These are phyloP conservation scores for Castor canadensis DNA, from an alignment of 2,113 vertebrate genomes.

Conservation along the genomic window DNA sequence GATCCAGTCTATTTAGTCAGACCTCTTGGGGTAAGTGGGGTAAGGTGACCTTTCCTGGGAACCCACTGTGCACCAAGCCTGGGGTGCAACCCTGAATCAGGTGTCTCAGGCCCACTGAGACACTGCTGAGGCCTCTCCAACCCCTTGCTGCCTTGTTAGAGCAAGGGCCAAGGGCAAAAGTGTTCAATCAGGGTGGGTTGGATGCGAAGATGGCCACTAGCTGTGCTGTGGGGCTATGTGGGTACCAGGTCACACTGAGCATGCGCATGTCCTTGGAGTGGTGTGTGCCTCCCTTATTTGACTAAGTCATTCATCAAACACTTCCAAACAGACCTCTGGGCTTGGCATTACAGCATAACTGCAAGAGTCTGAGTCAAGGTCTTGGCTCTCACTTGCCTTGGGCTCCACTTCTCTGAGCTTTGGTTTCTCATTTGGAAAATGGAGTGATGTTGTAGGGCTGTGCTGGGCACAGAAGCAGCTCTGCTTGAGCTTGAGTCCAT, in stretches of 20 bases:
- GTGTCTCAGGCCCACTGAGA: background rate
- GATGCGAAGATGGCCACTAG: background rate
- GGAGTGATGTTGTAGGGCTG: background rate
- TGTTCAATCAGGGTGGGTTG: rapidly evolving
- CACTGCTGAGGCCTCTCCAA: background rate
- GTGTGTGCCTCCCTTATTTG: background rate
- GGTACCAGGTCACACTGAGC: background rate
- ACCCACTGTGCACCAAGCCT: background rate
- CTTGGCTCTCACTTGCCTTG: background rate
- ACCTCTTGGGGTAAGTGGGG: background rate
- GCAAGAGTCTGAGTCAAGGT: background rate
- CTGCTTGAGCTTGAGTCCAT: too few species aligned
- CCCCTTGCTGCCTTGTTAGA: background rate
- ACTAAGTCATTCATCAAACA: background rate
- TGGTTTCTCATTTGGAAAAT: background rate
- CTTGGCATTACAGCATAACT: background rate
- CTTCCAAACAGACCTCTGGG: background rate
- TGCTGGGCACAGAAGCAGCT: rapidly evolving
- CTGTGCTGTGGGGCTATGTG: rapidly evolving
- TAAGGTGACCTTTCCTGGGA: background rate
- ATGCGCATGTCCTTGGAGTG: background rate
- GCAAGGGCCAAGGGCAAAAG: background rate
- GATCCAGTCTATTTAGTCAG: background rate
- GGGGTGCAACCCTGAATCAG: background rate
- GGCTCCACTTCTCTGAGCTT: background rate